Evolutionary conservation across 2,113 vertebrate species (phyloP).

Genomic region (Actinemys pallida): DNA sequence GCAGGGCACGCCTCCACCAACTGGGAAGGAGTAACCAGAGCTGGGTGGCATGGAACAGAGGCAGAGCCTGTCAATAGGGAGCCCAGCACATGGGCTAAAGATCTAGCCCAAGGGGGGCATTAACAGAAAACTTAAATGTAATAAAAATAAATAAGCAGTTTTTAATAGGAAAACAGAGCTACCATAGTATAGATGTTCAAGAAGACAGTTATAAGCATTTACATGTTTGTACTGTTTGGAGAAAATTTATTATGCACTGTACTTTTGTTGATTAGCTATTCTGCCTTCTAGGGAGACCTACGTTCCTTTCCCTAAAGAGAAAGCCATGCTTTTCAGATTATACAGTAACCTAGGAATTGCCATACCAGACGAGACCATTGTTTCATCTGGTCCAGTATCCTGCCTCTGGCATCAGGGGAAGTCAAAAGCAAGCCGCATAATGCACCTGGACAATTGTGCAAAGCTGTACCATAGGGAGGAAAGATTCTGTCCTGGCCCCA

Average conservation of each 20-base stretch:
- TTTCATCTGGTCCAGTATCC: not conserved
- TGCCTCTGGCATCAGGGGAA: not conserved
- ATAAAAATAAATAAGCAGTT: slow-evolving; percentile 7
- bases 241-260: not conserved
- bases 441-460: not conserved
- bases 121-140: not conserved
- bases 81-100: not conserved
- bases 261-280: not conserved
- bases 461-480: not conserved
- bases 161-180: not conserved
- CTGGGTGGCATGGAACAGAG: not conserved
- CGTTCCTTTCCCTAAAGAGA: not conserved
- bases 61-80: not conserved
- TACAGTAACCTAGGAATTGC: not conserved
- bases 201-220: not conserved
- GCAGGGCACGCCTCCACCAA: not conserved
- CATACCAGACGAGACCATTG: not conserved
- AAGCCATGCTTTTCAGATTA: not conserved
- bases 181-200: not conserved
- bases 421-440: not conserved
- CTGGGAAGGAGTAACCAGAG: not conserved
- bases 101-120: not conserved
- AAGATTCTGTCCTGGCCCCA: slow-evolving; percentile 3
- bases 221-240: not conserved
- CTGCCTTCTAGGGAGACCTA: not conserved